phyloP scores from a whole-genome alignment of 1,140 invertebrate genomes.

The Danaus plexippus region DNA sequence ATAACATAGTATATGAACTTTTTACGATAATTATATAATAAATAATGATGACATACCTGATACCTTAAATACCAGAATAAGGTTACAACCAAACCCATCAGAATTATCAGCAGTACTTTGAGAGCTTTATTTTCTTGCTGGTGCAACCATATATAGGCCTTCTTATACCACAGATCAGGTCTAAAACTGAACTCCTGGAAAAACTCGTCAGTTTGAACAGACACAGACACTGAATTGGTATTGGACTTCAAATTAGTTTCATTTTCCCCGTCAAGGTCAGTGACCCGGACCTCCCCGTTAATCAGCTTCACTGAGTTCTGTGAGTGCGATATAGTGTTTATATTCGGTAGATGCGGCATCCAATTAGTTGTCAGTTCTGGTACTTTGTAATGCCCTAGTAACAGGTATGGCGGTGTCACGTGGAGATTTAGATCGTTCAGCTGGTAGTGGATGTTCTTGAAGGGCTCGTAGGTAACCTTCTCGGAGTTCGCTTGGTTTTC shows the following conservation, averaged over 20 bases:
- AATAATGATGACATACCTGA: constrained; percentile 58
- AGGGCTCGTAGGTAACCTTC: constrained; percentile 54
- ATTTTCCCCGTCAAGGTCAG: constrained; percentile 54
- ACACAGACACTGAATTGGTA: constrained; percentile 45
- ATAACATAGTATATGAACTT: no score
- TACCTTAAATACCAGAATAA: constrained; percentile 81
- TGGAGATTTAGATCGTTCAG: constrained; percentile 59
- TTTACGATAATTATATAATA: no score
- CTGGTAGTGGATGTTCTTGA: constrained; percentile 68
- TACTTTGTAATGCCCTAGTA: constrained; percentile 85
- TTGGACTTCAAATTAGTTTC: constrained; percentile 58
- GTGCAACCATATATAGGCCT: constrained; percentile 73
- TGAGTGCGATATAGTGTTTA: constrained; percentile 27
- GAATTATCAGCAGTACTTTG: constrained; percentile 77
- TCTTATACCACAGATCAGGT: constrained; percentile 57
- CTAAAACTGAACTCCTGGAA: constrained; percentile 45
- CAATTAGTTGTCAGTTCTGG: constrained; percentile 74
- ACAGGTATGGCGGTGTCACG: constrained; percentile 62
- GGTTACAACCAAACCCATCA: constrained; percentile 76
- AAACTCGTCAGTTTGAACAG: constrained; percentile 64
- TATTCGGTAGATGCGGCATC: constrained; percentile 50
- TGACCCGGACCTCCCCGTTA: constrained; percentile 48
- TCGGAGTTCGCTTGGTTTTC: constrained; percentile 33
- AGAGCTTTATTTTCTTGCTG: constrained; percentile 79
- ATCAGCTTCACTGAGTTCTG: constrained; percentile 47